Conservation (phyloP, 2,888 invertebrate species). For the Drosophila longiperda region DNA sequence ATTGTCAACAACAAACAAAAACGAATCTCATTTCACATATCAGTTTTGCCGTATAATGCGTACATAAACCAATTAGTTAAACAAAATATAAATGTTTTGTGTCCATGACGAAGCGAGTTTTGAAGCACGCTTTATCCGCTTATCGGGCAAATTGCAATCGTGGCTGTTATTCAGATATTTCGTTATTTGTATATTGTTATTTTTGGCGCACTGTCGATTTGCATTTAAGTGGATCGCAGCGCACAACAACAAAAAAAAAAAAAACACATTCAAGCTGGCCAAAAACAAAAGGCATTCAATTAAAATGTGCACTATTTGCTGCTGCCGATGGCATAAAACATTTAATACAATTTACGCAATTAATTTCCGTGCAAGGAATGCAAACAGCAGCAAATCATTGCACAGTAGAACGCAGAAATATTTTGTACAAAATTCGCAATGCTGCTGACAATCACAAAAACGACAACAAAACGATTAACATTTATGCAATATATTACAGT, state of each 20-base stretch:
- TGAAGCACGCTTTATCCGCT: slow-evolving; percentile 32
- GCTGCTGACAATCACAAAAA: slow-evolving; percentile 27
- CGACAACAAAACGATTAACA: slow-evolving; percentile 22
- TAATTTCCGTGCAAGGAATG: slow-evolving; percentile 63
- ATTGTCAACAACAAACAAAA: slow-evolving; percentile 5
- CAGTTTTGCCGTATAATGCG: slow-evolving; percentile 49
- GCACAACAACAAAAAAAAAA: neutral
- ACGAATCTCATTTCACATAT: slow-evolving; percentile 15
- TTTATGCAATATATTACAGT: slow-evolving; percentile 29
- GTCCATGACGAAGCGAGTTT: slow-evolving; percentile 17
- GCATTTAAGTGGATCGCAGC: slow-evolving; percentile 41
- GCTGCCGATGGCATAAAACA: slow-evolving; percentile 53
- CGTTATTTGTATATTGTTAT: slow-evolving; percentile 8
- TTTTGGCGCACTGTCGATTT: slow-evolving; percentile 30
- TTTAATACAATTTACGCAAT: slow-evolving; percentile 78
- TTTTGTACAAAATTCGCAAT: slow-evolving; percentile 33
- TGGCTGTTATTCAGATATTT: slow-evolving; percentile 1
- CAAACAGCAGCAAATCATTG: slow-evolving; percentile 56
- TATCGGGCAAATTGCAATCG: slow-evolving; percentile 41
- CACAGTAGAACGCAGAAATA: slow-evolving; percentile 14
- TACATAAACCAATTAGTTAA: slow-evolving; percentile 67
- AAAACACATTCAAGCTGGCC: slow-evolving; percentile 36
- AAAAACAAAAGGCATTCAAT: slow-evolving; percentile 77
- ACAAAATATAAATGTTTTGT: slow-evolving; percentile 34
- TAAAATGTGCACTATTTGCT: slow-evolving; percentile 68